Conservation (phyloP, 2,888 invertebrate species). For the Thecophora atra region DNA sequence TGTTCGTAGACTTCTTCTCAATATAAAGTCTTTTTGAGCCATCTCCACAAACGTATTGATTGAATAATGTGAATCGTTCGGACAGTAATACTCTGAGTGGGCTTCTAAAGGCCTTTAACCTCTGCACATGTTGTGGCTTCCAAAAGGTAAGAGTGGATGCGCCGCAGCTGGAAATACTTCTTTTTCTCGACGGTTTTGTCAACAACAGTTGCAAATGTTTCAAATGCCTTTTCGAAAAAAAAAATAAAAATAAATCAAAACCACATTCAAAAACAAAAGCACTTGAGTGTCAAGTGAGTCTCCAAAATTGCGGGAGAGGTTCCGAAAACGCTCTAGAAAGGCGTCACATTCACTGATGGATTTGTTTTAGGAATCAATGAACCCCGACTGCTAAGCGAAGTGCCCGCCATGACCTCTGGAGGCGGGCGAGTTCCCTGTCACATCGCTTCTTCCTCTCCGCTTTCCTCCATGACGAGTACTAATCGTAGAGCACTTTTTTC, state of each 20-base stretch:
- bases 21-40: too few relatives aligned
- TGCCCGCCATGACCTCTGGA: not conserved
- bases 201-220: not conserved
- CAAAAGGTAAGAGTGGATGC: too few relatives aligned
- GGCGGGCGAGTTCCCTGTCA: too few relatives aligned
- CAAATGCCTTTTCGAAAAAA: not conserved
- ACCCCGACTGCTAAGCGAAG: not conserved
- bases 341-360: not conserved
- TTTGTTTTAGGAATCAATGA: slow-evolving; percentile 3
- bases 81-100: too few relatives aligned
- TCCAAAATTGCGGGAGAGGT: not conserved
- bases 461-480: too few relatives aligned
- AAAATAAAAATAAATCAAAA: too few relatives aligned
- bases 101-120: too few relatives aligned
- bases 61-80: too few relatives aligned
- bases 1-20: too few relatives aligned
- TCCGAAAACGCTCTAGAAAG: not conserved
- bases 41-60: too few relatives aligned
- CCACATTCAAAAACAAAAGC: not conserved
- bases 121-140: too few relatives aligned
- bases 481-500: not conserved
- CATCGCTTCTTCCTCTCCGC: too few relatives aligned
- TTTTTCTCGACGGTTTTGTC: not conserved
- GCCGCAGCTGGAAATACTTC: not conserved
- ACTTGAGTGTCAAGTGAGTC: not conserved